phyloP scores from a whole-genome alignment of 2,797 vertebrate species.

The Macrochelys suwanniensis region DNA sequence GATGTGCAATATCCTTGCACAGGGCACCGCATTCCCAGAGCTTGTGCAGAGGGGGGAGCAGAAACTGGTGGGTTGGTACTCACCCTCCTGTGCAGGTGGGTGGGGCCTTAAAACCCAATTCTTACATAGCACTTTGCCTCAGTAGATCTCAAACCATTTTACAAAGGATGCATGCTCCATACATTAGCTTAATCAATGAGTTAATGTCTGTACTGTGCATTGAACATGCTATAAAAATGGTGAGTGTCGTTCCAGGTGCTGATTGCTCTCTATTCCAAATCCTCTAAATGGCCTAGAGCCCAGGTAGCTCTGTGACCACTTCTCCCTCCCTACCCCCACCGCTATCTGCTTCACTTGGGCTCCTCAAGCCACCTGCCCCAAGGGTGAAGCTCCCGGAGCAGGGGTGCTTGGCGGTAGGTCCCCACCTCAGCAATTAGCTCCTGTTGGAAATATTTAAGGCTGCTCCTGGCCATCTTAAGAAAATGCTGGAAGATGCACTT shows the following conservation, averaged over 20 bases:
- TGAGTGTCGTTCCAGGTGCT: background rate
- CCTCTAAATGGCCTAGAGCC: background rate
- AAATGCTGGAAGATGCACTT: background rate
- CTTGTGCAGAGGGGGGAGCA: background rate
- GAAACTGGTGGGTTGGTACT: too few species aligned
- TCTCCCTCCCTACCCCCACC: background rate
- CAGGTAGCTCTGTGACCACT: background rate
- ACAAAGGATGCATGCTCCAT: background rate
- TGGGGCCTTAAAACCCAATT: background rate
- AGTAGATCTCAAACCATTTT: background rate
- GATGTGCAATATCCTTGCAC: background rate
- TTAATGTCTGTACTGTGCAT: background rate
- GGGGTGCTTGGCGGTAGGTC: background rate
- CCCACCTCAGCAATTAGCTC: background rate
- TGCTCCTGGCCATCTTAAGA: background rate
- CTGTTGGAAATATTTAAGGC: background rate
- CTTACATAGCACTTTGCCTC: background rate
- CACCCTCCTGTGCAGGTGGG: too few species aligned
- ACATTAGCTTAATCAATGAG: background rate
- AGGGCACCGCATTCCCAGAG: background rate
- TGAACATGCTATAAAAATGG: background rate
- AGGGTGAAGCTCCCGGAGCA: background rate
- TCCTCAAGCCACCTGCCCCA: background rate
- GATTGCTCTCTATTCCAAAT: background rate
- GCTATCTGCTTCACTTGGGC: background rate